These are phyloP conservation scores for Heliocidaris tuberculata DNA, from an alignment of 35 echinoderm and acorn worm species.

Conservation along the genomic window DNA sequence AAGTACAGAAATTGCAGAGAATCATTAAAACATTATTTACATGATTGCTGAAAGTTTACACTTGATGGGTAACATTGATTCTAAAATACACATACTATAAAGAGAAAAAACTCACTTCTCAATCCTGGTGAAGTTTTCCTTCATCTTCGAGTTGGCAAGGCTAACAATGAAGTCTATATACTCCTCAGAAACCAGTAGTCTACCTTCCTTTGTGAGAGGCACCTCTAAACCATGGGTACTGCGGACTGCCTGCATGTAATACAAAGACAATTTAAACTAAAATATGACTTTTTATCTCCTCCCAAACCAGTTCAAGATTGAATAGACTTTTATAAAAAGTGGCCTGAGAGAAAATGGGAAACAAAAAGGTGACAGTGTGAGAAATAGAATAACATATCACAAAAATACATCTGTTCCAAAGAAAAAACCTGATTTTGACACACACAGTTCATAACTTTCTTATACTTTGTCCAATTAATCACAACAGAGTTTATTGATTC, in stretches of 20 bases:
- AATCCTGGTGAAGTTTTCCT: conserved; percentile 82
- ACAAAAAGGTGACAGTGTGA: too few relatives aligned
- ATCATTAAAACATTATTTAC: not conserved
- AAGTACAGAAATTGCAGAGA: not conserved
- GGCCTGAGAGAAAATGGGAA: too few relatives aligned
- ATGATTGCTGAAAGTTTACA: not conserved
- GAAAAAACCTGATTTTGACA: too few relatives aligned
- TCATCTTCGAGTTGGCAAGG: conserved; percentile 81
- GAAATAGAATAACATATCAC: too few relatives aligned
- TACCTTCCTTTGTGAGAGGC: conserved; percentile 64
- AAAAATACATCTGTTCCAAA: too few relatives aligned
- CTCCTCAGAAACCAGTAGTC: conserved; percentile 56
- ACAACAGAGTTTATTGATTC: too few relatives aligned
- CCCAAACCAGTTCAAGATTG: too few relatives aligned
- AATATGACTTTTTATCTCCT: too few relatives aligned
- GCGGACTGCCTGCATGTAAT: conserved; percentile 68
- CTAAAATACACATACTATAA: not conserved
- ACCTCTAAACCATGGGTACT: conserved; percentile 94
- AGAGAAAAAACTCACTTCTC: conserved; percentile 61
- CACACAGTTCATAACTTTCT: too few relatives aligned
- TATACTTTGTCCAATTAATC: too few relatives aligned
- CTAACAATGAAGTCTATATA: conserved; percentile 68
- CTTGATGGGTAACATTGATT: not conserved
- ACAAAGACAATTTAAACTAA: not conserved
- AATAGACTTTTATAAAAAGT: too few relatives aligned